Percentiles rank a stretch among this genome's conserved stretches.
Evolutionary conservation across 2,797 vertebrate species (phyloP).

Genomic region (Hylomyscus alleni): DNA sequence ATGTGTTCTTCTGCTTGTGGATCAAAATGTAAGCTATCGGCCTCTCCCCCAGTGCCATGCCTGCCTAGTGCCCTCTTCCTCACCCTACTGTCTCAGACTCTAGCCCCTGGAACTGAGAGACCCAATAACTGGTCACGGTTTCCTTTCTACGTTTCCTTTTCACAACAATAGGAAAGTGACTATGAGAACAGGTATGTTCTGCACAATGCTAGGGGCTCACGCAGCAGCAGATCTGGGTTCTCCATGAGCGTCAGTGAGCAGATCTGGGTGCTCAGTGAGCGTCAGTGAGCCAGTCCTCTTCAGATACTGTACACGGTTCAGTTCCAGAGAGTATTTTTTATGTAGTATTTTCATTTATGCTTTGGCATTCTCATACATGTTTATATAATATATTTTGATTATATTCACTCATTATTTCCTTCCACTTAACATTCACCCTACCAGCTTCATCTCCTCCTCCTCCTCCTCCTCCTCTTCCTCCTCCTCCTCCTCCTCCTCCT

Average conservation of each 20-base stretch:
- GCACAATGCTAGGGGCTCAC: background rate
- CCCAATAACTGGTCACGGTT: background rate
- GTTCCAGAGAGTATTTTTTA: background rate
- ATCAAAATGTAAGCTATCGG: background rate
- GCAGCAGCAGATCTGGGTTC: background rate
- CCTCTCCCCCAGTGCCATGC: background rate
- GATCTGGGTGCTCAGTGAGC: background rate
- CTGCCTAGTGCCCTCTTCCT: background rate
- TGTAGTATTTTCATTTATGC: background rate
- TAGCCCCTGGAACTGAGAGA: background rate
- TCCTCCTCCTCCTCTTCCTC: background rate
- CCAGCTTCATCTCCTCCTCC: background rate
- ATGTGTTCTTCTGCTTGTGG: background rate
- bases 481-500: too few relatives aligned
- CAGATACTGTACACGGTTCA: background rate
- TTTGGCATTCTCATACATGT: background rate
- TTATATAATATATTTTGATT: background rate
- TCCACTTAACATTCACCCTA: background rate
- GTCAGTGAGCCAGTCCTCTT: too few relatives aligned
- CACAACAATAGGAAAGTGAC: background rate
- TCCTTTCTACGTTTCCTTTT: background rate
- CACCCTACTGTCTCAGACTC: background rate
- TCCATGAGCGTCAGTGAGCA: background rate
- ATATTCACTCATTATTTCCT: background rate
- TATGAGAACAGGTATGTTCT: too few relatives aligned